Percentiles rank a stretch among this genome's conserved stretches.
Evolutionary conservation across 2,113 vertebrate species (phyloP).

Genomic region (Chaenocephalus aceratus): DNA sequence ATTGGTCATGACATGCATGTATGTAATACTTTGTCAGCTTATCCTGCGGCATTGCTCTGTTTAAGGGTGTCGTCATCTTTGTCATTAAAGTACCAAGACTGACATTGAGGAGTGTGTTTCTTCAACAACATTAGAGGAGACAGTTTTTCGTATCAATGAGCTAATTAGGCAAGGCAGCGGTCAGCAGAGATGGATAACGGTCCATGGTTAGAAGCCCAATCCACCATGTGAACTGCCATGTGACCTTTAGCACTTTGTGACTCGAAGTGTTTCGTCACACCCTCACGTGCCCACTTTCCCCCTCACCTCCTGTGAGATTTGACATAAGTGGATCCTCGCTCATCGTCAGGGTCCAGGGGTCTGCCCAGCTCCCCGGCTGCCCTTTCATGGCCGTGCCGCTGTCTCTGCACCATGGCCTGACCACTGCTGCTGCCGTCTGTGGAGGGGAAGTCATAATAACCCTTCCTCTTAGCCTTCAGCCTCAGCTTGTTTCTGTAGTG

Average conservation of each 20-base stretch:
- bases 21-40: too few relatives aligned
- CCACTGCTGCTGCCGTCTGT: constrained; percentile 82
- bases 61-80: too few relatives aligned
- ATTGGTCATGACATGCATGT: too few relatives aligned
- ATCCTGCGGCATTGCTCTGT: too few relatives aligned
- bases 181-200: constrained; percentile 19
- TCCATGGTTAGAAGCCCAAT: constrained; percentile 13
- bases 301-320: constrained; percentile 93
- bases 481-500: constrained; percentile 98
- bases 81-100: too few relatives aligned
- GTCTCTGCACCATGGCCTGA: constrained; percentile 77
- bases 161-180: constrained; percentile 24
- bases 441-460: constrained; percentile 95
- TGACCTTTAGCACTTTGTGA: not conserved
- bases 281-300: constrained; percentile 10
- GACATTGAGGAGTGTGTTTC: too few relatives aligned
- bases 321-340: constrained; percentile 89
- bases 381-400: constrained; percentile 87
- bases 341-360: constrained; percentile 89
- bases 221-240: constrained; percentile 10
- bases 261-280: constrained; percentile 2
- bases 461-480: constrained; percentile 96
- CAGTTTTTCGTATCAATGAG: constrained; percentile 26
- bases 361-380: constrained; percentile 87
- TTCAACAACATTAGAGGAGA: constrained; percentile 25